Base-by-base conservation (phyloP, 2,888 invertebrate genomes). In the Dicycla oo region DNA sequence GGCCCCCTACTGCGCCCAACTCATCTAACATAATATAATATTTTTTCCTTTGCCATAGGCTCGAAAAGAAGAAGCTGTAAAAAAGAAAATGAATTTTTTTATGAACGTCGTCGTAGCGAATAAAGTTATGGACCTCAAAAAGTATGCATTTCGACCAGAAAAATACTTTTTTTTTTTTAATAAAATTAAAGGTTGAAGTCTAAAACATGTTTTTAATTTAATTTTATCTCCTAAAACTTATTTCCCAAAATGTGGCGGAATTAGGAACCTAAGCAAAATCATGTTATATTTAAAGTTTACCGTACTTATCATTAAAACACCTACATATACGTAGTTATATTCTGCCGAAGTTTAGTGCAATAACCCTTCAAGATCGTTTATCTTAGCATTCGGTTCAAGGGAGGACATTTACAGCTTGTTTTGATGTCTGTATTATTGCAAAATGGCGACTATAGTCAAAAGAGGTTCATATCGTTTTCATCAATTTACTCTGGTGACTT, bases 351-450 rank as follows among this genome's bases (percentile, higher is more conserved):
- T 38, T 53, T 13, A 53, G 62, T 58, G 47, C 78, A 78, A 38
- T 60, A 81, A 63, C 70, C 77, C 20, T 49, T 61, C 38, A 56
- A 60, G 66, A 60, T 63, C 54, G 34, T 63, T 75, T n/a, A 10
- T 65, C 80, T 49, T n/a, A 43, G 11, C 58, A 45, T 53, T 47
- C 58, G 26, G 78, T 79, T 71, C 78, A 79, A 57, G 57, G 47
- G 72, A 61, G 72, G 13, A 65, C 65, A 38, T 63, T 62, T 11
- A 38, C 47, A 49, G 56, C 18, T 51, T 66, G 49, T 67, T 76
- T 79, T 70, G 51, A 79, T n/a, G 40, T 76, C 53, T 76, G 40
- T 43, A 45, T 10, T 18, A 43, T 53, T 69, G 30, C 20, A 70
- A 69, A 73, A 56, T 66, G 15, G 30, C 40, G 20, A 47, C 30